Evolutionary conservation across 2,888 invertebrate species (phyloP).

Genomic region (Pimpla rufipes): DNA sequence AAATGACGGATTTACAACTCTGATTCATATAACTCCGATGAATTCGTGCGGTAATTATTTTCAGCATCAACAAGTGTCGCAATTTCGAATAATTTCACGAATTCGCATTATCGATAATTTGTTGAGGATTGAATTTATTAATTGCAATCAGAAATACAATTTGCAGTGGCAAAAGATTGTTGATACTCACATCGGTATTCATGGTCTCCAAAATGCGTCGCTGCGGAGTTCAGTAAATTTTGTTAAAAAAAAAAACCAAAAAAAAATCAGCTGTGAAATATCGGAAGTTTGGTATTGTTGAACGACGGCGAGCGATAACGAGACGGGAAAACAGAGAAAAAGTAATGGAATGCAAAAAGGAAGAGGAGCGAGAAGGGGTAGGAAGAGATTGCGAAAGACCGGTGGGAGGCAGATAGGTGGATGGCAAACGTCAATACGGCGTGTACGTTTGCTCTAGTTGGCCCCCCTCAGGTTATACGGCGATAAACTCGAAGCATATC

Average conservation of each 20-base stretch:
- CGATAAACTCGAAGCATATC: slow-evolving; percentile 67
- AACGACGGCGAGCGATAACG: slow-evolving; percentile 5
- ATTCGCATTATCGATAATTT: too few species aligned
- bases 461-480: slow-evolving; percentile 44
- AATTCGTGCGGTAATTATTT: too few species aligned
- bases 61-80: too few species aligned
- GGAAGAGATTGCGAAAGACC: slow-evolving; percentile 51
- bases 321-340: slow-evolving; percentile 4
- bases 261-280: not conserved
- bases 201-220: too few species aligned
- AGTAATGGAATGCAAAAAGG: not conserved
- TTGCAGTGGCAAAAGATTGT: too few species aligned
- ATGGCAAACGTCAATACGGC: slow-evolving; percentile 61
- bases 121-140: too few species aligned
- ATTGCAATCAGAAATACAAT: too few species aligned
- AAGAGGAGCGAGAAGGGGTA: not conserved
- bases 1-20: too few species aligned
- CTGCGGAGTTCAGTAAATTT: too few species aligned
- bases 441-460: slow-evolving; percentile 45
- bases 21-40: too few species aligned
- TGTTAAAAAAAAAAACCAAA: not conserved
- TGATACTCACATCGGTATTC: too few species aligned
- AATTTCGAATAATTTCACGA: too few species aligned
- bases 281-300: not conserved
- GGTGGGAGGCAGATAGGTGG: slow-evolving; percentile 36